phyloP scores from a whole-genome alignment of 2,888 invertebrate genomes.

The Drosophila leonis region DNA sequence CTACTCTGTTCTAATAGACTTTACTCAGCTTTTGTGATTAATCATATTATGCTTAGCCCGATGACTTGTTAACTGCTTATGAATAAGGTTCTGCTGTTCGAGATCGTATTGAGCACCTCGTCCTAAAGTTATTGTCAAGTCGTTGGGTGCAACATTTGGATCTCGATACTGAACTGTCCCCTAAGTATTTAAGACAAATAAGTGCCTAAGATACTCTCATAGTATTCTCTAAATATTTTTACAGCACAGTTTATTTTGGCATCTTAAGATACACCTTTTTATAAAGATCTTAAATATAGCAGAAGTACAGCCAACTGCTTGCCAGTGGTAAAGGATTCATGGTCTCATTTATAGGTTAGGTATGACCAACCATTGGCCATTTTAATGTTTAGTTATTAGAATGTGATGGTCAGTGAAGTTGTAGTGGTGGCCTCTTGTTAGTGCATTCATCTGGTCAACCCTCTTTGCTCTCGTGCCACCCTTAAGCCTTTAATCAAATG shows the following conservation, averaged over 20 bases:
- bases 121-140: too few species aligned
- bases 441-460: conserved; percentile 42
- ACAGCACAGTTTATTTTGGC: too few species aligned
- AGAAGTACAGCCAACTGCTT: background rate
- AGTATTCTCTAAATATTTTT: background rate
- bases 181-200: background rate
- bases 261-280: background rate
- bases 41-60: background rate
- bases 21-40: background rate
- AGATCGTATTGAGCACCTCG: background rate
- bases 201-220: too few species aligned
- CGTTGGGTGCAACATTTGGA: background rate
- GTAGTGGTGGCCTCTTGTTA: conserved; percentile 14
- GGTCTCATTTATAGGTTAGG: background rate
- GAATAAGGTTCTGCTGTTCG: background rate
- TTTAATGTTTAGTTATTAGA: conserved; percentile 29
- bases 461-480: conserved; percentile 56
- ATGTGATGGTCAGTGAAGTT: conserved; percentile 28
- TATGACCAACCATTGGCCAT: conserved; percentile 20
- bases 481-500: conserved; percentile 72
- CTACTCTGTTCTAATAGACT: background rate
- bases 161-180: background rate
- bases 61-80: background rate
- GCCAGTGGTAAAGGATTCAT: background rate
- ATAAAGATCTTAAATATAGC: too few species aligned